Percentiles rank a stretch among this genome's conserved stretches.
Conservation (phyloP, 2,113 vertebrate genomes). For the Mesitornis unicolor region DNA sequence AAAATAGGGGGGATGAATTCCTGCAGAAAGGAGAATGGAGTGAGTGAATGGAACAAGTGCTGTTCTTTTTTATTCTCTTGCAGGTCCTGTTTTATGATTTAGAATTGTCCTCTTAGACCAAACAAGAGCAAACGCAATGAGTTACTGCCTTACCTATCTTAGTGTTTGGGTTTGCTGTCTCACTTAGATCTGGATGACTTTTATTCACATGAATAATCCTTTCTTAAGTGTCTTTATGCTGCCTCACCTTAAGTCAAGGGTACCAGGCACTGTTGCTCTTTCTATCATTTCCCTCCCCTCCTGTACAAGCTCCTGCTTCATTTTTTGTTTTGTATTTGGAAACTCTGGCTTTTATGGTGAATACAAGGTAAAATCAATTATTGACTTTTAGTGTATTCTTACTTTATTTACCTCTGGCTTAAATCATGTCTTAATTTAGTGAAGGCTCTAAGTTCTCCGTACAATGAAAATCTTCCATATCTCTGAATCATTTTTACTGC, state of each 20-base stretch:
- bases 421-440: background rate
- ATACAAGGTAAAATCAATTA: background rate
- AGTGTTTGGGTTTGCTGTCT: background rate
- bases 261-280: background rate
- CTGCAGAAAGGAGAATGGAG: background rate
- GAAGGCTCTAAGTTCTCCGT: background rate
- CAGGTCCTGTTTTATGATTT: background rate
- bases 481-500: background rate
- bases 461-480: background rate
- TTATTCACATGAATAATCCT: background rate
- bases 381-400: background rate
- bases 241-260: background rate
- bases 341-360: background rate
- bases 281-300: background rate
- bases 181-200: background rate
- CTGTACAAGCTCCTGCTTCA: background rate
- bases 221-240: background rate
- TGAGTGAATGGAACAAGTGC: background rate
- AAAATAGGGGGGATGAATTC: background rate
- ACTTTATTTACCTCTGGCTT: background rate
- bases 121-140: background rate
- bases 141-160: background rate
- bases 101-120: background rate
- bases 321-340: background rate
- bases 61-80: background rate